phyloP scores from a whole-genome alignment of 1,140 invertebrate species.

The Dreissena polymorpha region DNA sequence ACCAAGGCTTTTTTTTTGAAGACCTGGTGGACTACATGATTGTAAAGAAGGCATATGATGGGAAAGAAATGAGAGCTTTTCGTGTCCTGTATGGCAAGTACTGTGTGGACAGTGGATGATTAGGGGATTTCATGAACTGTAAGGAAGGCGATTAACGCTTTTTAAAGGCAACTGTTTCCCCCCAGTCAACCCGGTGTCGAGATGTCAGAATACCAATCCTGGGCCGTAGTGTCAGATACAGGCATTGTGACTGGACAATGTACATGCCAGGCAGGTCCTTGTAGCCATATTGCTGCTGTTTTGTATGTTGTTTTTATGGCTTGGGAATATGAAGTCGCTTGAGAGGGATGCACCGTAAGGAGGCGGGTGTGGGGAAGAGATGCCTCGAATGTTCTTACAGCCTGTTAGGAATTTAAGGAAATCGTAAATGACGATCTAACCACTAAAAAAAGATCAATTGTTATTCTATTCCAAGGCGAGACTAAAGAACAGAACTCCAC shows the following conservation, averaged over 20 bases:
- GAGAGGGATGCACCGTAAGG: neutral
- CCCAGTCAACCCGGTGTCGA: slow-evolving; percentile 38
- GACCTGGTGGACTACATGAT: slow-evolving; percentile 32
- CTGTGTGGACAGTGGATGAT: slow-evolving; percentile 23
- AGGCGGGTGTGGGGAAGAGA: no score
- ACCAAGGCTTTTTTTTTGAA: slow-evolving; percentile 29
- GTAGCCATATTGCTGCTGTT: slow-evolving; percentile 56
- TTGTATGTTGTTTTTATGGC: slow-evolving; percentile 42
- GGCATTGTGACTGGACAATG: slow-evolving; percentile 37
- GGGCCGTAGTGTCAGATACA: slow-evolving; percentile 6
- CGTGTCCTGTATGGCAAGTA: slow-evolving; percentile 20
- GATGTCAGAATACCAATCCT: slow-evolving; percentile 9
- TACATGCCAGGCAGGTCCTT: slow-evolving; percentile 56
- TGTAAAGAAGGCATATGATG: no score
- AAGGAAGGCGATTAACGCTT: neutral
- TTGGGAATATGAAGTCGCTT: slow-evolving; percentile 15
- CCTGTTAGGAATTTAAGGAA: no score
- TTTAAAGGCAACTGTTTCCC: slow-evolving; percentile 21
- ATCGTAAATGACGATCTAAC: no score
- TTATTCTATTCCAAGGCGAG: no score
- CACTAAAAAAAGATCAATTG: no score
- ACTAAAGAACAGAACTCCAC: no score
- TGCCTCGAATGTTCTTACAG: no score
- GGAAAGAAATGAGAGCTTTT: no score
- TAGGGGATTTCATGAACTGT: slow-evolving; percentile 34